phyloP scores from a whole-genome alignment of 2,113 vertebrate genomes.

The Morone saxatilis region DNA sequence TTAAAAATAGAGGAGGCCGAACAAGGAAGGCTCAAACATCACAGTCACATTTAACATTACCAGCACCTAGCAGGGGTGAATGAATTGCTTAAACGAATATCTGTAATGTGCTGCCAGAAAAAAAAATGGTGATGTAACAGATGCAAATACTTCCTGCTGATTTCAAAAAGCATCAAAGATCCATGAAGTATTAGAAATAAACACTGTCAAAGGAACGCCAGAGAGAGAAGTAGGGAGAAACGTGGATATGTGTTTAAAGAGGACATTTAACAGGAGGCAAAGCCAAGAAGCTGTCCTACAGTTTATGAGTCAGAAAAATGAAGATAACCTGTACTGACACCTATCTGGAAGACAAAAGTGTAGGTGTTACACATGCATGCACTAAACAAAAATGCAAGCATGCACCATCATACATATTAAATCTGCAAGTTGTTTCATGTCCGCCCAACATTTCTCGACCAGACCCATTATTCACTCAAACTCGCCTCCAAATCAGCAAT shows the following conservation, averaged over 20 bases:
- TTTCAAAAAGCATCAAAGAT: slow-evolving; percentile 65
- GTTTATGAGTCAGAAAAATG: slow-evolving; percentile 36
- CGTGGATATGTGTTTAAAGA: slow-evolving; percentile 43
- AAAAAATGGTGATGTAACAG: slow-evolving; percentile 56
- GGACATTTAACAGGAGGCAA: slow-evolving; percentile 42
- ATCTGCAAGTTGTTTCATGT: background rate
- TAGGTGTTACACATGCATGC: slow-evolving; percentile 30
- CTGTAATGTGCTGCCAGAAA: slow-evolving; percentile 45
- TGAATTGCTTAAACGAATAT: slow-evolving; percentile 36
- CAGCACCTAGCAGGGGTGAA: slow-evolving; percentile 16
- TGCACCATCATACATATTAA: slow-evolving; percentile 27
- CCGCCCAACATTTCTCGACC: background rate
- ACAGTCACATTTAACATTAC: slow-evolving; percentile 20
- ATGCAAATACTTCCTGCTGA: slow-evolving; percentile 60
- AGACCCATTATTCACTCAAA: slow-evolving; percentile 43
- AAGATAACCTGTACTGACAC: slow-evolving; percentile 56
- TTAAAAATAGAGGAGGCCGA: slow-evolving; percentile 24
- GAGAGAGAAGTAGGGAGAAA: slow-evolving; percentile 8
- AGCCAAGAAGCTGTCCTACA: slow-evolving; percentile 53
- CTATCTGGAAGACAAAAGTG: slow-evolving; percentile 40
- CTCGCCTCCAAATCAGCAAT: slow-evolving; percentile 5
- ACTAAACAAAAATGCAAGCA: slow-evolving; percentile 24
- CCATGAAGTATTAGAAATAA: slow-evolving; percentile 52
- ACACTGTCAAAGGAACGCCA: slow-evolving; percentile 29
- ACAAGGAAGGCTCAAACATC: slow-evolving; percentile 24